Base-by-base conservation (phyloP, 2,888 invertebrate species). In the Chaetoderma sp. region DNA sequence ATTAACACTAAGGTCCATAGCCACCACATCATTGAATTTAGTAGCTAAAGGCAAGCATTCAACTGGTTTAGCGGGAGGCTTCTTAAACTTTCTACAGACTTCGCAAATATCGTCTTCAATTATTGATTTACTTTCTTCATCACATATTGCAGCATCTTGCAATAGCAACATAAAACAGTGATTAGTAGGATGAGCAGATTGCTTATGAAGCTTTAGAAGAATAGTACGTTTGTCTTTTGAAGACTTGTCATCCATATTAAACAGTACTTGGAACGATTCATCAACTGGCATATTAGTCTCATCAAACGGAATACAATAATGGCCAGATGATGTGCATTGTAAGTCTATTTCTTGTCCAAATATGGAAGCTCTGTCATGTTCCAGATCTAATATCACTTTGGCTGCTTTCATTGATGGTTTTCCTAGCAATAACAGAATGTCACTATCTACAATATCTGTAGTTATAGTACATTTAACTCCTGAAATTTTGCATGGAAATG, bases 281-380 rank as follows among this genome's bases (percentile, higher is more conserved):
- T 47, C 47, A 8, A 18, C 47, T 36, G 39, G 39, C 39, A 36
- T 36, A 47, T 8, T 13, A 23, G 21, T 8, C 6, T 58, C 57
- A 57, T 68, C 60, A 36, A 70, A 57, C 2, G 61, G 68, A n/a
- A 69, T 54, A 55, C 64, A 71, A 33, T 71, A 71, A 56, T 71
- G 71, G 25, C 67, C 66, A 32, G 65, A 70, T 2, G 57, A 61
- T 8, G 68, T 70, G 27, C 63, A 60, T 18, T 68, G 42, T 21
- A 70, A 36, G 10, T 60, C 56, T 54, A 72, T 62, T 28, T 65
- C 63, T 21, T 61, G 50, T 21, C 63, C 65, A 45, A 72, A 64
- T 30, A 72, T 68, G 21, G 54, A 54, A 2, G 66, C 72, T 54
- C 57, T 63, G 55, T 72, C 70, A 68, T 68, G 65, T 36, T 62